phyloP scores from a whole-genome alignment of 2,888 invertebrate species.

The Lacanobia wlatinum region DNA sequence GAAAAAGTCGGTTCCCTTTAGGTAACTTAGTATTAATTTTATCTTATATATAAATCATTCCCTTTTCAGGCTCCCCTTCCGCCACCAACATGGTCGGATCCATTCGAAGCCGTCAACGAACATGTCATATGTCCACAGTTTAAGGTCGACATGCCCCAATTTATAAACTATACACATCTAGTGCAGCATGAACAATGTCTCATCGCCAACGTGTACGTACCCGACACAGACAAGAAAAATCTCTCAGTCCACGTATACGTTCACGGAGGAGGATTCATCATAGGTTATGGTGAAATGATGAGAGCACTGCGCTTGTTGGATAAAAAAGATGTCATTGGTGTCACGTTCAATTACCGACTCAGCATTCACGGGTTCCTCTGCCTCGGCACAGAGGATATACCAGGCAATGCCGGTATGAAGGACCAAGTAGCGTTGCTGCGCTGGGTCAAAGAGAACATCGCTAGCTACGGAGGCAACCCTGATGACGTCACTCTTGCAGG shows the following conservation, averaged over 20 bases:
- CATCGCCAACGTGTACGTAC: constrained; percentile 68
- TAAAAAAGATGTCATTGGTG: constrained; percentile 66
- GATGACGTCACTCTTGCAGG: constrained; percentile 72
- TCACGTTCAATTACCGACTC: constrained; percentile 71
- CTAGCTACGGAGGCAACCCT: constrained; percentile 72
- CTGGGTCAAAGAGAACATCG: constrained; percentile 74
- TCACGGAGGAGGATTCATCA: constrained; percentile 69
- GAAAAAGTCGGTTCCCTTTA: too few species aligned
- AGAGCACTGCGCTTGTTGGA: constrained; percentile 68
- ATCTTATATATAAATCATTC: background rate
- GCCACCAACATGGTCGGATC: constrained; percentile 46
- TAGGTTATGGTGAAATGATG: constrained; percentile 40
- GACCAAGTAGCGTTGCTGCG: constrained; percentile 72
- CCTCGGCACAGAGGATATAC: constrained; percentile 70
- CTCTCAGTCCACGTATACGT: constrained; percentile 68
- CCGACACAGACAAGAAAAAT: constrained; percentile 60
- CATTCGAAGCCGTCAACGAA: constrained; percentile 43
- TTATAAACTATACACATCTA: constrained; percentile 13
- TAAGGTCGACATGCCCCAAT: background rate
- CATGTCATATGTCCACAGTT: constrained; percentile 46
- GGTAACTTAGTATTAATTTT: too few species aligned
- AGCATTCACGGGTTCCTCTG: constrained; percentile 70
- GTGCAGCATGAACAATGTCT: constrained; percentile 69
- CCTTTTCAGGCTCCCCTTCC: constrained; percentile 36
- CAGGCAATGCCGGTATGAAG: constrained; percentile 76